phyloP scores from a whole-genome alignment of 2,888 invertebrate genomes.

The Dicyrtoma fusca region DNA sequence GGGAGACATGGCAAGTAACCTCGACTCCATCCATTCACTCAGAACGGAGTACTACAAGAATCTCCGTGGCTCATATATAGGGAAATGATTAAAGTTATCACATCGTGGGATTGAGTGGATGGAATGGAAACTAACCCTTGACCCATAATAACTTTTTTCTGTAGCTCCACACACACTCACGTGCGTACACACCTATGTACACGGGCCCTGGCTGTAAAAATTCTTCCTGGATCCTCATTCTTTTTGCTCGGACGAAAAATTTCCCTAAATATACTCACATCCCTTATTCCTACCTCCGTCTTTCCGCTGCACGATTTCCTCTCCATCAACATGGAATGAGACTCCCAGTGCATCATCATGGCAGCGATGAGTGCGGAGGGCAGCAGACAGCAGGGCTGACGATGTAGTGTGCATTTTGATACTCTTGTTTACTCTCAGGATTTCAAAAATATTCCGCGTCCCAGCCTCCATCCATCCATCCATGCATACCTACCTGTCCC shows the following conservation, averaged over 20 bases:
- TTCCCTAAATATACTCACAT: conserved; percentile 27
- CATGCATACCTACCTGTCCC: no score
- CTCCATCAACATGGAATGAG: conserved; percentile 3
- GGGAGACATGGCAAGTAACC: no score
- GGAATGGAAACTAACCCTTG: conserved; percentile 29
- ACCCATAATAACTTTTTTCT: conserved; percentile 29
- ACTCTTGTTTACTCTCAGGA: no score
- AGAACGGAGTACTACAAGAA: no score
- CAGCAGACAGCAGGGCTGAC: not conserved
- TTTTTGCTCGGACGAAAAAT: conserved; percentile 24
- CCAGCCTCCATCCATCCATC: no score
- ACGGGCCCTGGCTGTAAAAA: not conserved
- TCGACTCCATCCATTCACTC: no score
- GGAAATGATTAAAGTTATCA: conserved; percentile 15
- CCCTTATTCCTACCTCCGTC: conserved; percentile 12
- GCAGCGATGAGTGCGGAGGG: not conserved
- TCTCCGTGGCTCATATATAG: not conserved
- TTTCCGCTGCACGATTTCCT: conserved; percentile 29
- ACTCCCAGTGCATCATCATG: not conserved
- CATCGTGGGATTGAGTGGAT: conserved; percentile 26
- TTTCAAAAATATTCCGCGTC: no score
- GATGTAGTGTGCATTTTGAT: not conserved
- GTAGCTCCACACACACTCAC: no score
- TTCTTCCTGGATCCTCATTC: conserved; percentile 19
- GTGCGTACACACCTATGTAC: no score